Evolutionary conservation across 2,888 invertebrate species (phyloP), one percentile per base, ranked within the genome.

Genomic region (Lypha dubia): DNA sequence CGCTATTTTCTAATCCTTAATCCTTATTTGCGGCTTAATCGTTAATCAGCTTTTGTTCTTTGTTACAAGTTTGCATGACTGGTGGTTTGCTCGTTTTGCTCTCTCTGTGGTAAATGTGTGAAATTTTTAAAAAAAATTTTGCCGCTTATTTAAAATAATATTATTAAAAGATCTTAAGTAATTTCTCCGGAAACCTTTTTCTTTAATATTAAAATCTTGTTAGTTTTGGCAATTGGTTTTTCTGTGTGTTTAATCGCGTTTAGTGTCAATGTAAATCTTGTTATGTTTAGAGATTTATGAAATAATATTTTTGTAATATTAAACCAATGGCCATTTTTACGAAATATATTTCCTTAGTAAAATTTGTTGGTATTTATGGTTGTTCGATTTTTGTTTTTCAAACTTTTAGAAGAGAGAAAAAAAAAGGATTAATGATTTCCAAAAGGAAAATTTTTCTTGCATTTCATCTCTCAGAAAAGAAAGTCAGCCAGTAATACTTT

Each of bases 11-110:
- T 38, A 73, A 76, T 35, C 38, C 65, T 67, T 63, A 76, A 79
- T 74, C 44, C 86, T 85, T 81, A 67, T 87, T 87, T 89, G 90
- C 86, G 89, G 90, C 87, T 90, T 87, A 87, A 90, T 90, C 88
- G 90, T 88, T 89, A 90, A 90, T 90, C 89, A 86, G 60, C 58
- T 60, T 67, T 73, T 73, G 56, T 32, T 9, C 46, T 51, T 17
- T 15, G 3, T 60, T 28, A 11, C 15, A 22, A n/a, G 32, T 17
- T 51, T 44, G 32, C 13, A 58, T 60, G 9, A 49, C 28, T 60
- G 20, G 41, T 13, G n/a, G 28, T 22, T 44, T 75, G 63, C 15
- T 56, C 7, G 32, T n/a, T 24, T 11, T 38, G 4, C 2, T 53
- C 15, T 56, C 7, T 22, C n/a, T 24, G 8, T 38, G 4, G 3